phyloP scores from a whole-genome alignment of 2,113 vertebrate species.

The Hemibagrus wyckioides region DNA sequence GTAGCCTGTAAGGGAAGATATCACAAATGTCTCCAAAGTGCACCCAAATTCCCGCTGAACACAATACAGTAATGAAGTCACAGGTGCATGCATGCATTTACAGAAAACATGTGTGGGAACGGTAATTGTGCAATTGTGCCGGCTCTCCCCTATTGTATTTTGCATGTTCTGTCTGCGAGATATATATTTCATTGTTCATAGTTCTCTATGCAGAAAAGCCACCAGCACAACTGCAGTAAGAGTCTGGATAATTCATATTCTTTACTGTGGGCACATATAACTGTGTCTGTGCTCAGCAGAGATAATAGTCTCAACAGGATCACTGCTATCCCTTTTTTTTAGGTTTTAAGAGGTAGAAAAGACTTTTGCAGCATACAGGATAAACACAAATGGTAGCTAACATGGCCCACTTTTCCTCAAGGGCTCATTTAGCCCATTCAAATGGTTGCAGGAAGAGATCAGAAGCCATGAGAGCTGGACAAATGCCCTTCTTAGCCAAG shows the following conservation, averaged over 20 bases:
- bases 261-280: slow-evolving; percentile 24
- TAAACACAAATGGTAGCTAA: slow-evolving; percentile 39
- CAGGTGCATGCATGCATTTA: neutral
- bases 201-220: neutral
- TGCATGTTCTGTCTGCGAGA: neutral
- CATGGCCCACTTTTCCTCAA: slow-evolving; percentile 35
- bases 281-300: slow-evolving; percentile 14
- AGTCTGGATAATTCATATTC: slow-evolving; percentile 44
- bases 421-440: slow-evolving; percentile 51
- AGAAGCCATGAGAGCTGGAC: slow-evolving; percentile 35
- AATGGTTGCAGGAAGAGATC: slow-evolving; percentile 48
- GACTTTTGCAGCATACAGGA: slow-evolving; percentile 14
- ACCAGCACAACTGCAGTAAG: slow-evolving; percentile 22
- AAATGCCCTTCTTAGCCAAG: slow-evolving; percentile 45
- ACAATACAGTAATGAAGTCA: neutral
- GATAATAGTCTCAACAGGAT: slow-evolving; percentile 14
- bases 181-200: slow-evolving; percentile 1
- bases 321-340: slow-evolving; percentile 32
- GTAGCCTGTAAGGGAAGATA: neutral
- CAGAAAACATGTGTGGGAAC: neutral
- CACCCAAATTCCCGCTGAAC: neutral
- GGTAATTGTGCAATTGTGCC: neutral
- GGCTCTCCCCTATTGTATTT: neutral
- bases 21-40: neutral
- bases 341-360: slow-evolving; percentile 43